A percentile compares a stretch with the other conserved stretches of the same genome.
Conservation (phyloP, 2,888 invertebrate species). For the Acrocyrtus sp. region DNA sequence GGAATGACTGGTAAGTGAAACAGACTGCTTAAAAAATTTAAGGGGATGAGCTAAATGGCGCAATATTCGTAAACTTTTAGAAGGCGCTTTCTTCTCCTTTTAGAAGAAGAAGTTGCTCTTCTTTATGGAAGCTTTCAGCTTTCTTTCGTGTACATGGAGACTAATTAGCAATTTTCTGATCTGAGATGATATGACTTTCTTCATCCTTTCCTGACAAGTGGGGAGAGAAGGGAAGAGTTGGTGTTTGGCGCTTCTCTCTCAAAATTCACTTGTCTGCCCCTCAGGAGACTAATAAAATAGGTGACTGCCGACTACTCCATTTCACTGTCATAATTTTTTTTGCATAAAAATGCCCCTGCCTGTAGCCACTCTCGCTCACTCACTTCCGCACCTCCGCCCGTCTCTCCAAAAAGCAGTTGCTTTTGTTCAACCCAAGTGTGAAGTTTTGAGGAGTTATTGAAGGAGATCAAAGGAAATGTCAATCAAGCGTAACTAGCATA, state of each 20-base stretch:
- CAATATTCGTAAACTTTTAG: neutral
- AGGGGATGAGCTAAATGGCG: no score
- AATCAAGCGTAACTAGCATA: neutral
- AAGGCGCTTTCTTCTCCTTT: neutral
- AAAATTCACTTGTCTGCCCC: no score
- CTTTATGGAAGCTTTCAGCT: neutral
- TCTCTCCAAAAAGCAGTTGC: no score
- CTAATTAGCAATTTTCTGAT: neutral
- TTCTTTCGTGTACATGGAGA: neutral
- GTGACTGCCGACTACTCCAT: neutral
- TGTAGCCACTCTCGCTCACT: neutral
- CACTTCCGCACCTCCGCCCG: neutral
- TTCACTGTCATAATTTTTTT: neutral
- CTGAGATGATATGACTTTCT: neutral
- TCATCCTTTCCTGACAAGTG: neutral
- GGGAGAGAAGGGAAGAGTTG: neutral
- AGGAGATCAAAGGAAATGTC: neutral
- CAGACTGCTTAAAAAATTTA: no score
- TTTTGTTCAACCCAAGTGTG: neutral
- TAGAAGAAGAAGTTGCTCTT: neutral
- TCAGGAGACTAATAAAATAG: neutral
- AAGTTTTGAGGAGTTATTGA: neutral
- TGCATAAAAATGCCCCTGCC: neutral
- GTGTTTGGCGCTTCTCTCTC: no score
- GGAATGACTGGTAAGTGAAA: constrained; percentile 75